Evolutionary conservation across 64 coral and sea anemone genomes (phyloP).

Genomic region (Stylophora pistillata): DNA sequence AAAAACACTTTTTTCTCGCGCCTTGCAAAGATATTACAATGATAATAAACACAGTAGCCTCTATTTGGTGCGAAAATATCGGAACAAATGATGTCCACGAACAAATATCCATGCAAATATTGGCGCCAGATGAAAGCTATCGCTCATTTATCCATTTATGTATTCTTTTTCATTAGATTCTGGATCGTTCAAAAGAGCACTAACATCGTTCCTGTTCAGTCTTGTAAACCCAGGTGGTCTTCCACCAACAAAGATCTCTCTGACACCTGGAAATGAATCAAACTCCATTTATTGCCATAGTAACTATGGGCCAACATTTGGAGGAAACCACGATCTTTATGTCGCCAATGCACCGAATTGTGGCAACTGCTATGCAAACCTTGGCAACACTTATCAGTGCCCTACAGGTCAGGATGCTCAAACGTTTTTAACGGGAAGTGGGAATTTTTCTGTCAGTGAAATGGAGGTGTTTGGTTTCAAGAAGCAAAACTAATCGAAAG

Average conservation of each 20-base stretch:
- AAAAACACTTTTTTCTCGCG: too few species aligned
- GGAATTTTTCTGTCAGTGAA: neutral
- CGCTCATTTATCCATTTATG: neutral
- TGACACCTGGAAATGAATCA: neutral
- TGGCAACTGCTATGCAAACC: neutral
- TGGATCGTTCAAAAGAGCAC: neutral
- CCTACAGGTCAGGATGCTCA: neutral
- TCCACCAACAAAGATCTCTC: neutral
- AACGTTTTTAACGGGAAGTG: too few species aligned
- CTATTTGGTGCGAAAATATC: too few species aligned
- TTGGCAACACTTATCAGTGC: too few species aligned
- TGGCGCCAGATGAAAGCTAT: neutral
- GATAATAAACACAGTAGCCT: too few species aligned
- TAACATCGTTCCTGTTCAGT: neutral
- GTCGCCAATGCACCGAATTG: neutral
- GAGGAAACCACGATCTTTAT: neutral
- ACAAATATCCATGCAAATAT: too few species aligned
- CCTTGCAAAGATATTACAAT: too few species aligned
- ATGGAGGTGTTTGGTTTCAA: neutral
- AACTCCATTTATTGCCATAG: neutral
- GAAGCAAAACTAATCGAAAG: too few species aligned
- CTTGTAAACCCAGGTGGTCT: neutral
- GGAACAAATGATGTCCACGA: too few species aligned
- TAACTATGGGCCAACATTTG: neutral
- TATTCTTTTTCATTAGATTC: neutral